Conservation (phyloP, 2,888 invertebrate genomes). For the Stegophylla sp. region DNA sequence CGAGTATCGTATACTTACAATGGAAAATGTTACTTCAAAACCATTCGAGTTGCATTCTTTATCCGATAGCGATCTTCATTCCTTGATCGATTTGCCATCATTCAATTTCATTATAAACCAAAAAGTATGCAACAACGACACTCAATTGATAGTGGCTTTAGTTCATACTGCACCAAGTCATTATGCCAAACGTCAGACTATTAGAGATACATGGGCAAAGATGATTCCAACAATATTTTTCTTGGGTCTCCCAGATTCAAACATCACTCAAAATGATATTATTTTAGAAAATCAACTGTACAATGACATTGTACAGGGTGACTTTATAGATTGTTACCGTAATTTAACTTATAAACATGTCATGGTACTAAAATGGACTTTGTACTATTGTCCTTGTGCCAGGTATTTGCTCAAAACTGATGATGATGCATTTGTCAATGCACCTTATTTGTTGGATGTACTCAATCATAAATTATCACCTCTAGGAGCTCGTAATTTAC, state of each 20-base stretch:
- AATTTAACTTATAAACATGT: constrained; percentile 87
- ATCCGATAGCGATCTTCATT: constrained; percentile 43
- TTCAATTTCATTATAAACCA: constrained; percentile 73
- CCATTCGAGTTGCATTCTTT: constrained; percentile 42
- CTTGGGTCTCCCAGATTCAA: constrained; percentile 67
- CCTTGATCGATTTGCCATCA: constrained; percentile 70
- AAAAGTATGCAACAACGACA: constrained; percentile 65
- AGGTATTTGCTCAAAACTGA: constrained; percentile 68
- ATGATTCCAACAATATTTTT: constrained; percentile 73
- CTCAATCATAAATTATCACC: constrained; percentile 70
- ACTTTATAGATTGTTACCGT: constrained; percentile 77
- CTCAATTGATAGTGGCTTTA: constrained; percentile 71
- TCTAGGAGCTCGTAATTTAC: constrained; percentile 68
- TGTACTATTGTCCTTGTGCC: constrained; percentile 74
- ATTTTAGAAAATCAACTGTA: constrained; percentile 69
- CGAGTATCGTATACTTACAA: constrained; percentile 46
- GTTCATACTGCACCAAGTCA: constrained; percentile 76
- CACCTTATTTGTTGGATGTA: constrained; percentile 65
- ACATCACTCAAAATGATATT: constrained; percentile 65
- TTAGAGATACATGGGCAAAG: constrained; percentile 76
- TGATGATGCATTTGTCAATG: constrained; percentile 67
- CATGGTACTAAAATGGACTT: constrained; percentile 80
- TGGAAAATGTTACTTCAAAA: constrained; percentile 52
- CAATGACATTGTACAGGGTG: constrained; percentile 78
- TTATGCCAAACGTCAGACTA: constrained; percentile 71